Base-by-base conservation (phyloP, 2,113 vertebrate genomes). In the Lagopus muta region DNA sequence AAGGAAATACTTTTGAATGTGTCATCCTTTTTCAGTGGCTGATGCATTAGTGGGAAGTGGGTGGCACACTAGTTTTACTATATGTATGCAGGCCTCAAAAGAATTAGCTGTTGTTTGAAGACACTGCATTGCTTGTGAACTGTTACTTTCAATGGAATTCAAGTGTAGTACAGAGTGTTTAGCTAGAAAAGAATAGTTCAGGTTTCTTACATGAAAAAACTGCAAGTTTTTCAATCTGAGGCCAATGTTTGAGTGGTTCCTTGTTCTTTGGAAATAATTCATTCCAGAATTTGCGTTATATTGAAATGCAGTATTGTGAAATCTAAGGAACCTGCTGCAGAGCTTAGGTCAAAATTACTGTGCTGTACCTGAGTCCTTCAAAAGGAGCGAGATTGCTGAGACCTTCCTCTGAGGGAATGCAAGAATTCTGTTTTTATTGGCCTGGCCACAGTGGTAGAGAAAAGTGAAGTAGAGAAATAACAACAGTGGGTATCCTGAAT, bases 51-150 rank as follows among this genome's bases (percentile, higher is more conserved):
- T 60, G 21, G 24, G 16, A 71, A 25, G 34, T 74, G n/a, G 22
- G 19, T 73, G 25, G 55, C 8, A 4, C 8, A 3, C 6, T 28
- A 25, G 27, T 77, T 85, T 38, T 42, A 48, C 27, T 58, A 1
- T 8, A 36, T 8, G 22, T 61, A 10, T 47, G 16, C 38, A 57
- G 48, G 61, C 22, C 19, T 90, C 34, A 48, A 36, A 70, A 22
- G 45, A 45, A 40, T 45, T 80, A 2, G 9, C 36, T 61, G 8
- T 78, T 80, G 52, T 30, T 84, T 78, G 40, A 78, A 84, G 94
- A 72, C 5, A 3, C 11, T 67, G 1, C 22, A 3, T 82, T 82
- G 4, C 10, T 65, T 79, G 8, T 66, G 22, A 0, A 0, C 18
- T 76, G 8, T 40, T 40, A 3, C 28, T 76, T 76, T 15, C 5